A percentile compares a stretch with the other conserved stretches of the same genome.
Conservation (phyloP, 2,113 vertebrate species). For the Cervus canadensis region DNA sequence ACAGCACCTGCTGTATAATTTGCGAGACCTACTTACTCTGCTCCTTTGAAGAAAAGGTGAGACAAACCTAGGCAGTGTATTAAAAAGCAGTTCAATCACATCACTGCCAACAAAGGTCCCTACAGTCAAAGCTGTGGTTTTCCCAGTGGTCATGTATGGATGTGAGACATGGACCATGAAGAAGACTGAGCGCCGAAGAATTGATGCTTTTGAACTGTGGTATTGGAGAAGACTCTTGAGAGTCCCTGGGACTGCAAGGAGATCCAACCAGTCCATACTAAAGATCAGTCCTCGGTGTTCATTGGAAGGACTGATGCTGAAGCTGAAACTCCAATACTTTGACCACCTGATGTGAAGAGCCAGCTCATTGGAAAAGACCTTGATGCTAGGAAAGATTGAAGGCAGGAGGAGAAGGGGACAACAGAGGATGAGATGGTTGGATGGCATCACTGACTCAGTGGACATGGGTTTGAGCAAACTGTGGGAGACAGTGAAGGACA, state of each 20-base stretch:
- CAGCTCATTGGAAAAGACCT: neutral
- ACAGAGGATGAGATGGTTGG: neutral
- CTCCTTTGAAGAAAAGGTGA: neutral
- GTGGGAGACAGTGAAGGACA: neutral
- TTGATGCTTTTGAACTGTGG: neutral
- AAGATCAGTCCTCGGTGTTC: neutral
- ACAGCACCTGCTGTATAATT: neutral
- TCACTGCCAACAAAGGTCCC: neutral
- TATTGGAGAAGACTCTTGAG: neutral
- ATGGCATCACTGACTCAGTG: neutral
- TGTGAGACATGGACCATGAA: neutral
- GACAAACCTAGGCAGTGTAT: neutral
- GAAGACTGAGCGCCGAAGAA: neutral
- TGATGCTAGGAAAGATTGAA: neutral
- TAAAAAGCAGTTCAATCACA: neutral
- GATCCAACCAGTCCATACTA: neutral
- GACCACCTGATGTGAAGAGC: neutral
- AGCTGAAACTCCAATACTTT: neutral
- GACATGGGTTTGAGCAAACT: neutral
- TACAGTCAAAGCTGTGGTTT: neutral
- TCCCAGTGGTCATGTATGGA: neutral
- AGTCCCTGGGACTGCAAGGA: neutral
- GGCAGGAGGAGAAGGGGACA: neutral
- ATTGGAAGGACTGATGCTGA: neutral
- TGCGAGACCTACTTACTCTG: neutral